Evolutionary conservation across 64 coral and sea anemone species (phyloP), one percentile per base, ranked within the genome.

Genomic region (Hydrozoanthus tunicans): DNA sequence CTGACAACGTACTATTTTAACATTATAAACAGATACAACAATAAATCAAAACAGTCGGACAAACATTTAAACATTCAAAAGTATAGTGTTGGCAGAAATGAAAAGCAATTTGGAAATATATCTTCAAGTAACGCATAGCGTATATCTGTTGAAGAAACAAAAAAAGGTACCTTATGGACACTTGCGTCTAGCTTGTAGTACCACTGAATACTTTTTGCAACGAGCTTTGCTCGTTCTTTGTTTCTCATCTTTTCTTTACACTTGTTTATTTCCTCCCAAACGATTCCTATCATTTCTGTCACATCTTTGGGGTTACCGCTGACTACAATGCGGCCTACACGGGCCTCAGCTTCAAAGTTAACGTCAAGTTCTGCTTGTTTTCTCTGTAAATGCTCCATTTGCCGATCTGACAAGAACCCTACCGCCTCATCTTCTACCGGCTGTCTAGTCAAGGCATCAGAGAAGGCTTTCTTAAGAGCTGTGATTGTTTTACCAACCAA

Each of bases 331-430:
- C 86, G 70, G 54, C 74, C 52, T 7, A 90, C 43, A 3, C 57
- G 52, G 55, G 56, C 69, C 79, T 84, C 86, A 56, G 90, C 56
- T 12, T 82, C 79, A 23, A 94, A 56, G 71, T 81, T 76, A 5
- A 94, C 52, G 92, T 94, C 92, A 83, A 89, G 86, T 17, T 32
- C 43, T 8, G 72, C 64, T 10, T 86, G 86, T 94, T 90, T 90
- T 1, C 51, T 83, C 64, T 59, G 60, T 4, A 94, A 70, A 4
- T 10, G 54, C 13, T 62, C 66, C 71, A 90, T 55, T 57, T 94
- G 86, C 3, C 57, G 53, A 0, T 77, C 78, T 15, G 92, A 90
- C 4, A 94, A 67, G 17, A 77, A 43, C 25, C 77, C 76, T 4
- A 93, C 43, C 5, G 67, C 32, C 6, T 82, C 86, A 12, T 74